Conservation (phyloP, 2,888 invertebrate genomes). For the Steinernema carpocapsae region DNA sequence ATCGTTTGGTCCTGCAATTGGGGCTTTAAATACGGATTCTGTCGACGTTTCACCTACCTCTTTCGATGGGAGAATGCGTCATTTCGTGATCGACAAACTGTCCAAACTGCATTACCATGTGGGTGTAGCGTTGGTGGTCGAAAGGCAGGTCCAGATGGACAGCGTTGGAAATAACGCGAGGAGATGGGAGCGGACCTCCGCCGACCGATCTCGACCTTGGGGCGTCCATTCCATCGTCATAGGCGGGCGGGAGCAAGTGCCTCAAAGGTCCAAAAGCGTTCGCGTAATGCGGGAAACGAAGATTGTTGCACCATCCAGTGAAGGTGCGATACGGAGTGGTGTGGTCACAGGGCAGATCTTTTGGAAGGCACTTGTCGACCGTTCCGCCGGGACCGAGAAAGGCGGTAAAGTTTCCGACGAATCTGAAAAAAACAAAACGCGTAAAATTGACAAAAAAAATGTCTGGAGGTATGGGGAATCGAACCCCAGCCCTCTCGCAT, state of each 20-base stretch:
- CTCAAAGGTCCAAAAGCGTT: slow-evolving; percentile 65
- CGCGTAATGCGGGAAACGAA: slow-evolving; percentile 62
- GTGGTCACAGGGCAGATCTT: slow-evolving; percentile 68
- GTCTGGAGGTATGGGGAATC: too few relatives aligned
- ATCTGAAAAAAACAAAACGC: slow-evolving; percentile 45
- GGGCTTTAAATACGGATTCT: neutral
- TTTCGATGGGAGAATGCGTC: slow-evolving; percentile 65
- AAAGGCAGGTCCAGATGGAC: slow-evolving; percentile 63
- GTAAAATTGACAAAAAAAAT: slow-evolving; percentile 47
- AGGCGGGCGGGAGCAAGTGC: slow-evolving; percentile 74
- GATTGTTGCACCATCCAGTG: slow-evolving; percentile 88
- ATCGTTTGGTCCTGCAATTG: slow-evolving; percentile 61
- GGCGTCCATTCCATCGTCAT: slow-evolving; percentile 77
- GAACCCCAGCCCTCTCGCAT: slow-evolving; percentile 55
- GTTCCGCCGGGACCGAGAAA: slow-evolving; percentile 49
- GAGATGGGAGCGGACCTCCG: slow-evolving; percentile 62
- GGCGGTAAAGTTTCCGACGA: slow-evolving; percentile 66
- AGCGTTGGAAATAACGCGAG: slow-evolving; percentile 64
- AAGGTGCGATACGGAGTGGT: slow-evolving; percentile 78
- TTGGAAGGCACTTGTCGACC: slow-evolving; percentile 62
- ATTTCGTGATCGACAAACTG: slow-evolving; percentile 75
- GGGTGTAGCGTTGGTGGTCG: slow-evolving; percentile 67
- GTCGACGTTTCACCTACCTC: slow-evolving; percentile 30
- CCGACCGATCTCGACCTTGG: slow-evolving; percentile 24
- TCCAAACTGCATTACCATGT: slow-evolving; percentile 85